Conservation (phyloP, 2,113 vertebrate genomes). For the Butastur rufipennis region DNA sequence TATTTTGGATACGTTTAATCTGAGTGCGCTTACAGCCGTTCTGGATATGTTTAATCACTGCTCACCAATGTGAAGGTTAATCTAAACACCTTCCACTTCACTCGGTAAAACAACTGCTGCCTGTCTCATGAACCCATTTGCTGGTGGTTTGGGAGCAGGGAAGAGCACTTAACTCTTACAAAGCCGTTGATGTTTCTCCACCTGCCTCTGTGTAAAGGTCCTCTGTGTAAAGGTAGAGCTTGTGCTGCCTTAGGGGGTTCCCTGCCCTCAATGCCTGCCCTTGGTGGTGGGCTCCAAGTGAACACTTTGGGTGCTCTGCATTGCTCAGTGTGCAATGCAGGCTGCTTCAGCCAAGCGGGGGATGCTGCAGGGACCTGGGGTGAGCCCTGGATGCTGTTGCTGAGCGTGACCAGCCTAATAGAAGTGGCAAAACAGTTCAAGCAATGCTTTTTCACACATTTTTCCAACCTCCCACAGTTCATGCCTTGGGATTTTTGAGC, state of each 20-base stretch:
- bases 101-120: neutral
- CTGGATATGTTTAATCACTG: neutral
- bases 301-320: rapidly evolving
- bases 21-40: rapidly evolving
- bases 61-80: neutral
- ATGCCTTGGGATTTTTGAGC: neutral
- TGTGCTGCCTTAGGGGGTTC: neutral
- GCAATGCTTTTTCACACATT: neutral
- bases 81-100: neutral
- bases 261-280: neutral
- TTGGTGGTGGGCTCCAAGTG: neutral
- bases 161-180: neutral
- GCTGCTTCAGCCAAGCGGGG: neutral
- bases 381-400: neutral
- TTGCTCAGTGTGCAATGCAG: neutral
- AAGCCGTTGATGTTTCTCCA: neutral
- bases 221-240: neutral
- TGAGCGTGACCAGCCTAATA: neutral
- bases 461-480: neutral
- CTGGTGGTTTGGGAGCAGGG: neutral
- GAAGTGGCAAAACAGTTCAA: neutral
- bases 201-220: neutral
- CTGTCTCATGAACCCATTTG: neutral
- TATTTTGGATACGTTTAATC: neutral
- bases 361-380: neutral